Conservation (phyloP, 2,888 invertebrate genomes). For the Copidosoma aretas region DNA sequence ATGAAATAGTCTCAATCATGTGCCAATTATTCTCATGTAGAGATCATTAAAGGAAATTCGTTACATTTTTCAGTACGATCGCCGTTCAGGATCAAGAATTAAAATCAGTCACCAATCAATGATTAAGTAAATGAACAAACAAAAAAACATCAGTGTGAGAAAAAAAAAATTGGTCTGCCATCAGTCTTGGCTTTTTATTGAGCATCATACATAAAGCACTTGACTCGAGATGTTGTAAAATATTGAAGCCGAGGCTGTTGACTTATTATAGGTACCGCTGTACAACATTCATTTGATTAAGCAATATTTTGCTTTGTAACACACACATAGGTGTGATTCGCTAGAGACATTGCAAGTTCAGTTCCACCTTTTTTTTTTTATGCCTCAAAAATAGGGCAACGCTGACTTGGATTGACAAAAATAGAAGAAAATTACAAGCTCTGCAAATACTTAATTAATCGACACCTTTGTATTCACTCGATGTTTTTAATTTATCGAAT, state of each 20-base stretch:
- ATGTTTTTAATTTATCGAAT: slow-evolving; percentile 29
- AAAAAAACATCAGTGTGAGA: too few species aligned
- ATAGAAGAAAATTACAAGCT: not conserved
- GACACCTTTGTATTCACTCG: slow-evolving; percentile 51
- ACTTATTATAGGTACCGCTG: not conserved
- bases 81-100: too few species aligned
- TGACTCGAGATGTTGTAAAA: not conserved
- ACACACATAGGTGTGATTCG: not conserved
- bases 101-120: too few species aligned
- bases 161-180: not conserved
- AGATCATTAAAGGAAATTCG: too few species aligned
- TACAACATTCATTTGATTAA: not conserved
- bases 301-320: not conserved
- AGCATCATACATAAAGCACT: not conserved
- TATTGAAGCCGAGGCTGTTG: not conserved
- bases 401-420: slow-evolving; percentile 12
- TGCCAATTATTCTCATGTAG: too few species aligned
- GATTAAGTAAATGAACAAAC: too few species aligned
- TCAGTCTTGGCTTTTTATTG: not conserved
- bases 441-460: slow-evolving; percentile 36
- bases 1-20: too few species aligned
- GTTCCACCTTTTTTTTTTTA: slow-evolving; percentile 12
- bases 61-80: too few species aligned
- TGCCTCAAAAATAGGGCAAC: slow-evolving; percentile 10
- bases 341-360: not conserved